Base-by-base conservation (phyloP, 2,888 invertebrate genomes). In the Teinopalpus imperialis region DNA sequence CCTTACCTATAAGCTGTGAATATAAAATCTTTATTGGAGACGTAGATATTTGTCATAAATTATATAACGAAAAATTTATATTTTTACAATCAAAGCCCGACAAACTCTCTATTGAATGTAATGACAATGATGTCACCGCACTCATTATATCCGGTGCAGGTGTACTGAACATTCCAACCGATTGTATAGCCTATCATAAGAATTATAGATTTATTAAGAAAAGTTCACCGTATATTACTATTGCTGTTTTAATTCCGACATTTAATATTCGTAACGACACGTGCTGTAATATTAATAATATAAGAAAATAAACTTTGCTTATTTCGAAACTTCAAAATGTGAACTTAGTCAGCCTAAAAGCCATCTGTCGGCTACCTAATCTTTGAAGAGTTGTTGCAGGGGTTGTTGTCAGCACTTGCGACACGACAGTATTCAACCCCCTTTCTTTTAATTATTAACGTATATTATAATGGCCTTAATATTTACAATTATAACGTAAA, bases 61-160 rank as follows among this genome's bases (percentile, higher is more conserved):
- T 54, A 10, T 2, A n/a, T 5, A 51, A 49, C 27, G 51, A 52
- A 37, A 49, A 29, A 1, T 52, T 50, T 45, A 45, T 54, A 14
- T 52, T 39, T 35, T 37, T 52, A 9, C 51, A 54, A 49, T 48
- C 54, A 1, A n/a, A 29, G n/a, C 24, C 12, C 3, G 48, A 26
- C 24, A 52, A 50, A 44, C 7, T 54, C 2, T 43, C 32, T 6
- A n/a, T n/a, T n/a, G n/a, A n/a, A n/a, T n/a, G n/a, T n/a, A n/a
- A n/a, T n/a, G n/a, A n/a, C n/a, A n/a, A 43, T 54, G 6, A 48
- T 24, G 8, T 8, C 8, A 7, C 7, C n/a, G 3, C 6, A 8
- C 8, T 8, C 24, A 5, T 7, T n/a, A 7, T n/a, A n/a, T n/a
- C n/a, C n/a, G n/a, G n/a, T n/a, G n/a, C n/a, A n/a, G n/a, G n/a